Evolutionary conservation across 2,113 vertebrate genomes (phyloP).

Genomic region (Pangasianodon gigas): DNA sequence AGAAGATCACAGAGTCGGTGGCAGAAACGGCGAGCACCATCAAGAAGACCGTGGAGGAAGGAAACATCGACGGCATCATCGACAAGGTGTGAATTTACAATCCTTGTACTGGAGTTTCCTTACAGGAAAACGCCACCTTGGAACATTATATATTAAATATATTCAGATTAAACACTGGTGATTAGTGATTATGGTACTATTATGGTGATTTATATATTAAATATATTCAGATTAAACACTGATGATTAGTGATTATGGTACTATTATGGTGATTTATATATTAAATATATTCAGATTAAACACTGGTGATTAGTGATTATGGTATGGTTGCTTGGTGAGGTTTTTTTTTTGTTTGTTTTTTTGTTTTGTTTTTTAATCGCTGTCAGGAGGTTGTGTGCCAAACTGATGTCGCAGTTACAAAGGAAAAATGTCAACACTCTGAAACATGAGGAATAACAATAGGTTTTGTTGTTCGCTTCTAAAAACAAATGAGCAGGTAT

Average conservation of each 20-base stretch:
- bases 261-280: no score
- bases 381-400: neutral
- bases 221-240: no score
- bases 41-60: conserved; percentile 95
- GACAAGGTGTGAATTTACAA: conserved; percentile 81
- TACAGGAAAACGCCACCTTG: neutral
- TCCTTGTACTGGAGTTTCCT: neutral
- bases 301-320: no score
- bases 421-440: neutral
- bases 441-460: neutral
- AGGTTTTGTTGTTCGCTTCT: neutral
- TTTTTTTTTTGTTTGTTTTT: no score
- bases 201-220: no score
- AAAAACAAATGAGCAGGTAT: neutral
- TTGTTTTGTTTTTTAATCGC: no score
- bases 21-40: conserved; percentile 89
- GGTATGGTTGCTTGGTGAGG: no score
- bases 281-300: no score
- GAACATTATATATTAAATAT: neutral
- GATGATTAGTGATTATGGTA: no score
- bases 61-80: conserved; percentile 93
- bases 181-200: no score
- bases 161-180: no score
- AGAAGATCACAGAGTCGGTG: conserved; percentile 92
- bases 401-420: no score